Percentiles rank a stretch among this genome's conserved stretches.
These are phyloP conservation scores for Aphodius sticticus DNA, from an alignment of 2,888 invertebrate genomes.

Conservation along the genomic window DNA sequence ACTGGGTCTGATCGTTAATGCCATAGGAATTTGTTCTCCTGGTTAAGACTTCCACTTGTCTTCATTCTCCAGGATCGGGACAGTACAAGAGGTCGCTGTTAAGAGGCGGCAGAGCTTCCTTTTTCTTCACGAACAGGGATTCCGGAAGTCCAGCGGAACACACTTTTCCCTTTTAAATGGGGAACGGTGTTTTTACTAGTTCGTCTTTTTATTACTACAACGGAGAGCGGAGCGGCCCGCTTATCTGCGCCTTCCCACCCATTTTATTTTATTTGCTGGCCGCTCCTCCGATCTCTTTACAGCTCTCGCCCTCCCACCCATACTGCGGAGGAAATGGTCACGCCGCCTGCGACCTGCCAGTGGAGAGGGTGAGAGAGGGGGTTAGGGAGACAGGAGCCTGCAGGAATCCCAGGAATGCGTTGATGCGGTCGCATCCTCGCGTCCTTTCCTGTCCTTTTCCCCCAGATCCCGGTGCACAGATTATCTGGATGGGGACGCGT, in stretches of 20 bases:
- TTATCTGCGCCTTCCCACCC: constrained; percentile 4
- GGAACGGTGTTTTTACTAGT: constrained; percentile 4
- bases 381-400: not conserved
- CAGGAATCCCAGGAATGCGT: constrained; percentile 18
- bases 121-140: not conserved
- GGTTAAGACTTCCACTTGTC: not conserved
- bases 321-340: not conserved
- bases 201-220: not conserved
- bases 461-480: constrained; percentile 37
- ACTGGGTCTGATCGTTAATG: not conserved
- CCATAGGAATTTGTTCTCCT: not conserved
- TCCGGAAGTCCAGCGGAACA: constrained; percentile 4
- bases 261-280: constrained; percentile 4
- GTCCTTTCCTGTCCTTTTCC: not conserved
- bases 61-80: not conserved
- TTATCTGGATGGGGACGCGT: constrained; percentile 41
- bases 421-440: not conserved
- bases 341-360: constrained; percentile 4
- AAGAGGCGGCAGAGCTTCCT: not conserved
- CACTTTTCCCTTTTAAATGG: constrained; percentile 4
- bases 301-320: not conserved
- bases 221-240: not conserved
- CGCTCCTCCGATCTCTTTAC: constrained; percentile 4
- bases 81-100: not conserved
- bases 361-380: not conserved